A percentile compares a stretch with the other conserved stretches of the same genome.
Evolutionary conservation across 2,797 vertebrate genomes (phyloP).

Genomic region (Emydoidea blandingii): DNA sequence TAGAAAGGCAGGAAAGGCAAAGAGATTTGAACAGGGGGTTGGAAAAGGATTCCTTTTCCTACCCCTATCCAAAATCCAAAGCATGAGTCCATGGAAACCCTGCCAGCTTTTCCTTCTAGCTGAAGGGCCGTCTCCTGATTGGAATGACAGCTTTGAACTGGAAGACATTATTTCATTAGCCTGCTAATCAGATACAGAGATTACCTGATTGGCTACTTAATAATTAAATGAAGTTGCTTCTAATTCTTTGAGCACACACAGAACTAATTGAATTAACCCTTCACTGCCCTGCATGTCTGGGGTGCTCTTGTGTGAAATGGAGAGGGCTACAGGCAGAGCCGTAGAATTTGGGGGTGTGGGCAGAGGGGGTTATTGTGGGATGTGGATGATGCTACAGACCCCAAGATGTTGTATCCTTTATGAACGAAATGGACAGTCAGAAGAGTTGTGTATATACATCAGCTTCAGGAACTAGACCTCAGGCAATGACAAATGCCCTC

Average conservation of each 20-base stretch:
- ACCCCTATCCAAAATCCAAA: constrained; percentile 37
- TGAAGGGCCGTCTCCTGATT: constrained; percentile 75
- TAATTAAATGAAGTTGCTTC: constrained; percentile 82
- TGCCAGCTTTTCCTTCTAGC: constrained; percentile 72
- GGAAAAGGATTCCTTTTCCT: neutral
- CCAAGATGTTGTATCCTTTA: neutral
- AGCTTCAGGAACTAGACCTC: neutral
- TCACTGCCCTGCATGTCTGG: constrained; percentile 59
- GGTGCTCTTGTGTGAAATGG: constrained; percentile 58
- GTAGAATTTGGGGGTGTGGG: neutral
- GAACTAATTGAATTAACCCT: constrained; percentile 82
- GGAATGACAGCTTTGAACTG: constrained; percentile 81
- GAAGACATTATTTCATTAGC: constrained; percentile 82
- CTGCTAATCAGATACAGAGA: constrained; percentile 79
- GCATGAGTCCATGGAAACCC: constrained; percentile 68
- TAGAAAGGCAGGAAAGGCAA: neutral
- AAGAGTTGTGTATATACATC: fast-evolving
- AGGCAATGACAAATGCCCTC: neutral
- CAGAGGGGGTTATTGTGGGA: neutral
- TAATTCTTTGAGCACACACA: constrained; percentile 81
- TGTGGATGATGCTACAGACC: neutral
- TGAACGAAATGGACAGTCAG: neutral
- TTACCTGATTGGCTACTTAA: constrained; percentile 82
- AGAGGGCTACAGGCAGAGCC: constrained; percentile 35
- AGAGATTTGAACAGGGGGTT: neutral